phyloP scores from a whole-genome alignment of 2,113 vertebrate species.

The Crotalus helleri region DNA sequence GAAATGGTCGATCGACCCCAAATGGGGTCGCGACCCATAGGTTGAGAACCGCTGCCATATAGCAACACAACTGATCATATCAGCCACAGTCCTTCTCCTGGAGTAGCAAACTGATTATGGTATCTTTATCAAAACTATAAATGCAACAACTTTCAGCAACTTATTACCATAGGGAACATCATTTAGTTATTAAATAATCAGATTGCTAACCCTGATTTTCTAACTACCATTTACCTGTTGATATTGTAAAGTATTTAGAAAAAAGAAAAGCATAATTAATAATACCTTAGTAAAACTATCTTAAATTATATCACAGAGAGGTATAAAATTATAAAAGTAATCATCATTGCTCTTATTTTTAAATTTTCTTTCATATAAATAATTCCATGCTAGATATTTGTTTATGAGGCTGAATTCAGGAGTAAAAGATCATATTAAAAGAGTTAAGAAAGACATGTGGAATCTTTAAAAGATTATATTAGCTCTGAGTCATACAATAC shows the following conservation, averaged over 20 bases:
- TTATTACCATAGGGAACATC: not conserved
- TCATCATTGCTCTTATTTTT: not conserved
- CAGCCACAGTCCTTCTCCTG: not conserved
- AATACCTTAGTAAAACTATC: not conserved
- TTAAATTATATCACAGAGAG: not conserved
- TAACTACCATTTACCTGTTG: not conserved
- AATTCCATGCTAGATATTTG: not conserved
- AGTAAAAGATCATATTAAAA: not conserved
- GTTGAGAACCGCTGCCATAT: not conserved
- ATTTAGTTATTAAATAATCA: not conserved
- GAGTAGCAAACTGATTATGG: not conserved
- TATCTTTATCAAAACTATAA: not conserved
- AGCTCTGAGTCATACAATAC: not conserved
- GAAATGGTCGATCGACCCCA: too few species aligned
- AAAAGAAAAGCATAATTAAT: not conserved
- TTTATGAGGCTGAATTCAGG: not conserved
- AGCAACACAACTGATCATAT: not conserved
- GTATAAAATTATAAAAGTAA: not conserved
- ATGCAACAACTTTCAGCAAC: not conserved
- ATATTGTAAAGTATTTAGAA: not conserved
- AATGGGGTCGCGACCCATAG: too few species aligned
- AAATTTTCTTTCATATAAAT: not conserved
- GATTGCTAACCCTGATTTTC: not conserved
- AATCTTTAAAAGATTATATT: constrained; percentile 36
- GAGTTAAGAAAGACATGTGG: constrained; percentile 21